Evolutionary conservation across 2,888 invertebrate species (phyloP).

Genomic region (Homarus gammarus): DNA sequence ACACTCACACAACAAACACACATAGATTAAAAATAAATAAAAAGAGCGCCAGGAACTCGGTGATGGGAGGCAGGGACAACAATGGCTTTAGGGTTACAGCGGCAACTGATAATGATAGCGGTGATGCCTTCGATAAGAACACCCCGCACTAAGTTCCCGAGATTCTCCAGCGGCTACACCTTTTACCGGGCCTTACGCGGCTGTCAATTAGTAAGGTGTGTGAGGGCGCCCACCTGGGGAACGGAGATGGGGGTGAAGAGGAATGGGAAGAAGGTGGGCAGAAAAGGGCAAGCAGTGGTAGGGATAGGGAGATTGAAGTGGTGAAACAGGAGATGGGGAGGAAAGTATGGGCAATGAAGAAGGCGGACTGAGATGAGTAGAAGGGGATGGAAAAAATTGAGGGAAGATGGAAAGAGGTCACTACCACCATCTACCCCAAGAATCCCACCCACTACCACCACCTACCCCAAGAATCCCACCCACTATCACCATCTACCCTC

Average conservation of each 20-base stretch:
- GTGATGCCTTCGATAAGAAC: conserved; percentile 19
- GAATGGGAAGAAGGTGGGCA: background rate
- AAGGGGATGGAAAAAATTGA: background rate
- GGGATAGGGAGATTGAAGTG: no score
- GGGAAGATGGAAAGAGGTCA: background rate
- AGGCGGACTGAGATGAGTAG: background rate
- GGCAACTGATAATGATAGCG: conserved; percentile 3
- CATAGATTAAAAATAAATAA: background rate
- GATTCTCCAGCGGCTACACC: background rate
- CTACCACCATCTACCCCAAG: no score
- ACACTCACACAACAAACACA: background rate
- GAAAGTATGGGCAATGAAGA: background rate
- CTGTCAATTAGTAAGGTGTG: conserved; percentile 31
- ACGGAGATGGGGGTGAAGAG: background rate
- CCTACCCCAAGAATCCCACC: no score
- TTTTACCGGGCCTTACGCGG: background rate
- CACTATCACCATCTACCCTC: no score
- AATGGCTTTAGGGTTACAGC: conserved; percentile 9
- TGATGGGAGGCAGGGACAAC: background rate
- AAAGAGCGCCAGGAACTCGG: no score
- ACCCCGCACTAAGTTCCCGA: conserved; percentile 8
- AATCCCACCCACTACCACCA: no score
- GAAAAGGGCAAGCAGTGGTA: background rate
- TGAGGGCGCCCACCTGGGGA: background rate
- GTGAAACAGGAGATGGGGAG: background rate